phyloP scores from a whole-genome alignment of 2,888 invertebrate species.

The Erpobdella octoculata region DNA sequence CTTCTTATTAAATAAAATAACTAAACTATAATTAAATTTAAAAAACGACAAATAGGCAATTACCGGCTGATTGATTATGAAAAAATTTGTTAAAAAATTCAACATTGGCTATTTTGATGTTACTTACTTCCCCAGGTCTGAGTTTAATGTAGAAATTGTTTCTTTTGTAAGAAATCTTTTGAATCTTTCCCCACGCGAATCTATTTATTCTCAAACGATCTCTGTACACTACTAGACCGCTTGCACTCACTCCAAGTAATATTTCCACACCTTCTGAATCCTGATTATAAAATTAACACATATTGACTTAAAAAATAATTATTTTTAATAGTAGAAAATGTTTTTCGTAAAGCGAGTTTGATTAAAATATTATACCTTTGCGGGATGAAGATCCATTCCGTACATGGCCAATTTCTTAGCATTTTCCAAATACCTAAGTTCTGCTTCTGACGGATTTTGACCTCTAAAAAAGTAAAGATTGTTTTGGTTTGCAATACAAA shows the following conservation, averaged over 20 bases:
- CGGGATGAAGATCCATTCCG: constrained; percentile 92
- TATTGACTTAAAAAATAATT: neutral
- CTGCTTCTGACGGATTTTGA: constrained; percentile 93
- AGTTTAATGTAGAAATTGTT: constrained; percentile 97
- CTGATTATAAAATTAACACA: constrained; percentile 38
- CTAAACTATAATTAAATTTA: too few relatives aligned
- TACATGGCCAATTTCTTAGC: constrained; percentile 98
- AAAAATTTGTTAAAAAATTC: too few relatives aligned
- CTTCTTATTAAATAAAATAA: too few relatives aligned
- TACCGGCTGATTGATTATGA: too few relatives aligned
- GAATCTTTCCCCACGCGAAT: constrained; percentile 97
- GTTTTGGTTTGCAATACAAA: neutral
- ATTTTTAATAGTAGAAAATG: too few relatives aligned
- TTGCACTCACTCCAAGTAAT: constrained; percentile 90
- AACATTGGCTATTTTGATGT: too few relatives aligned
- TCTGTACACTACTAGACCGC: constrained; percentile 85
- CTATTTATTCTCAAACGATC: constrained; percentile 90
- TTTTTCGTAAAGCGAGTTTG: too few relatives aligned
- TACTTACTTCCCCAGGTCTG: constrained; percentile 65
- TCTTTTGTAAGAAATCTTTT: constrained; percentile 95
- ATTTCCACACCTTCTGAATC: constrained; percentile 93
- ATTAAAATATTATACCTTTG: too few relatives aligned
- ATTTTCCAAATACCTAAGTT: constrained; percentile 91
- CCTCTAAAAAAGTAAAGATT: constrained; percentile 59
- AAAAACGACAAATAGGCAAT: too few relatives aligned